Percentiles rank a stretch among this genome's conserved stretches.
Conservation (phyloP, 92 coral and sea anemone genomes). For the Phenganax subtilis region DNA sequence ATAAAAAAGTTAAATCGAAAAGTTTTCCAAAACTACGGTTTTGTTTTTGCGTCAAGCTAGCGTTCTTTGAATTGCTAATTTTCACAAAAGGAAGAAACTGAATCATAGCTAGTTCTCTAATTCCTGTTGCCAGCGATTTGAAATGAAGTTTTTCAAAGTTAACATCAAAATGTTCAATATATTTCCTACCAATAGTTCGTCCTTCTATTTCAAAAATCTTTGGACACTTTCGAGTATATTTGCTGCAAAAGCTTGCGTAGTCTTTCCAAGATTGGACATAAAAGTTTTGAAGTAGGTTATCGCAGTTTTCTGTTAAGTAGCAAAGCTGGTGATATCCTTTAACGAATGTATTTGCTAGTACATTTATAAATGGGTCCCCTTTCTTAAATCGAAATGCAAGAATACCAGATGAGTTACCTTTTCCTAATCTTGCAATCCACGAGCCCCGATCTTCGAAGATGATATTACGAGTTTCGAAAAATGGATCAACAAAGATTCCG, state of each 20-base stretch:
- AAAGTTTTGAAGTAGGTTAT: not conserved
- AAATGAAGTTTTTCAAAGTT: not conserved
- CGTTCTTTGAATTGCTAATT: not conserved
- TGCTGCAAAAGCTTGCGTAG: not conserved
- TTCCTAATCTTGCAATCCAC: not conserved
- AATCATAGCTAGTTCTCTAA: not conserved
- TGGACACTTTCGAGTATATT: not conserved
- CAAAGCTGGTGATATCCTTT: not conserved
- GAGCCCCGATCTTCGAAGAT: not conserved
- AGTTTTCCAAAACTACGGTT: not conserved
- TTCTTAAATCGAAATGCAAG: conserved; percentile 5
- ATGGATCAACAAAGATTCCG: conserved; percentile 43
- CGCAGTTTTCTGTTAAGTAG: not conserved
- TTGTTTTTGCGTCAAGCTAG: not conserved
- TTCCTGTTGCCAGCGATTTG: not conserved
- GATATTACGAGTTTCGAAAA: not conserved
- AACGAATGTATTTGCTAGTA: not conserved
- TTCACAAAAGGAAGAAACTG: conserved; percentile 13
- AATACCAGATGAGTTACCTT: not conserved
- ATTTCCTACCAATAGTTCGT: not conserved
- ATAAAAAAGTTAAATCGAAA: not conserved
- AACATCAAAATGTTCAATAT: not conserved
- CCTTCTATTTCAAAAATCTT: not conserved
- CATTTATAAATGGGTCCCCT: conserved; percentile 3
- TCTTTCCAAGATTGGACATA: not conserved